Evolutionary conservation across 1,140 invertebrate species (phyloP).

Genomic region (Mercenaria mercenaria): DNA sequence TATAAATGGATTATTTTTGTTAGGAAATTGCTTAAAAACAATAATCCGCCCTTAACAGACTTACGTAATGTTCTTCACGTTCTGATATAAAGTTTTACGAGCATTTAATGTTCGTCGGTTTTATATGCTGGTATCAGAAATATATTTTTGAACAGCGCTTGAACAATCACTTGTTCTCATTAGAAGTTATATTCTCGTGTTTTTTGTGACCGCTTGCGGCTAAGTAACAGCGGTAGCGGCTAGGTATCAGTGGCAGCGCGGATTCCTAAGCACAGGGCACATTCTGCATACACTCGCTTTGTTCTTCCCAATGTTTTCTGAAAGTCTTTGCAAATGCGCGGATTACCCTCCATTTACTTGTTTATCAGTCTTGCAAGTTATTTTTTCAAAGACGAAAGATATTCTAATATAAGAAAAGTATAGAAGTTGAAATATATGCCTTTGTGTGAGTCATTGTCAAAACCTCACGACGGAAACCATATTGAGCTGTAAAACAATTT

Average conservation of each 20-base stretch:
- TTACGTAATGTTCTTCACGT: conserved; percentile 24
- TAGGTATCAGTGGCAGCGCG: background rate
- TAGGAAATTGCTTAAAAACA: conserved; percentile 44
- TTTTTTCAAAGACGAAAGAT: too few species aligned
- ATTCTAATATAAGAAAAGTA: too few species aligned
- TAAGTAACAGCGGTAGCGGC: background rate
- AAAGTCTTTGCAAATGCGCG: too few species aligned
- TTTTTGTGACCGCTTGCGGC: conserved; percentile 7
- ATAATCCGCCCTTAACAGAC: conserved; percentile 43
- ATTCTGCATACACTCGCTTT: background rate
- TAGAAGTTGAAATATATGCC: too few species aligned
- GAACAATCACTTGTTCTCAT: conserved; percentile 5
- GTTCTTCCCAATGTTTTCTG: background rate
- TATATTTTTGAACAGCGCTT: conserved; percentile 25
- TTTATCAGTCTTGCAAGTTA: too few species aligned
- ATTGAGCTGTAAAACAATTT: too few species aligned
- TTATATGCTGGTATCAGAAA: background rate
- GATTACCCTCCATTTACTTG: too few species aligned
- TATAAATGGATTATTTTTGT: conserved; percentile 55
- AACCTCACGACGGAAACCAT: too few species aligned
- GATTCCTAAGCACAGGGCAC: background rate
- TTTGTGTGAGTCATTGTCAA: too few species aligned
- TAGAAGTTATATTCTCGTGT: background rate
- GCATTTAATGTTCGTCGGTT: conserved; percentile 1
- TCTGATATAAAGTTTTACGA: conserved; percentile 37